These are phyloP conservation scores for Nephila pilipes DNA, from an alignment of 1,140 invertebrate species.

Conservation along the genomic window DNA sequence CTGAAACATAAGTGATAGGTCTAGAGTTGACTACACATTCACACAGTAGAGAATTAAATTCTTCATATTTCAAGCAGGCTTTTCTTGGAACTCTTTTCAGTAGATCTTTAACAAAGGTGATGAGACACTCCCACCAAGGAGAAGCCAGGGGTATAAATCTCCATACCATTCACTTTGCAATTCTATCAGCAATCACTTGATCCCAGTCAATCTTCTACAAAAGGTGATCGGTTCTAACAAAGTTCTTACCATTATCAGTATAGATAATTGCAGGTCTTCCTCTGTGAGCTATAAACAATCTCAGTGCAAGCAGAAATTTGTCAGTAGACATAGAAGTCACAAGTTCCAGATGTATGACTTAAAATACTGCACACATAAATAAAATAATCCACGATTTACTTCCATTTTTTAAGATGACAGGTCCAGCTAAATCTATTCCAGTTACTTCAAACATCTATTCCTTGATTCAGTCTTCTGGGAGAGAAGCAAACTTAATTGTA, in stretches of 20 bases:
- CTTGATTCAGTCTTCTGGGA: too few species aligned
- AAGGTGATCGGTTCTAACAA: too few species aligned
- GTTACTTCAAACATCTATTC: slow-evolving; percentile 79
- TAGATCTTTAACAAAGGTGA: not conserved
- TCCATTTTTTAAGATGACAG: too few species aligned
- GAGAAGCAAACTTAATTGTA: not conserved
- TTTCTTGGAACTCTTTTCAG: too few species aligned
- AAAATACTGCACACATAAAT: slow-evolving; percentile 78
- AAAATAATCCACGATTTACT: slow-evolving; percentile 55
- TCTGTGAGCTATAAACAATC: too few species aligned
- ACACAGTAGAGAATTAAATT: too few species aligned
- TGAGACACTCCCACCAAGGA: slow-evolving; percentile 45
- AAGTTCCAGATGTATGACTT: slow-evolving; percentile 81
- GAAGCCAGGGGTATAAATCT: not conserved
- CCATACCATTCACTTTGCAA: not conserved
- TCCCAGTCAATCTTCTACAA: too few species aligned
- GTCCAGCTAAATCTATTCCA: slow-evolving; percentile 80
- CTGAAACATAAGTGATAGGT: slow-evolving; percentile 44
- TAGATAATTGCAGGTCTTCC: too few species aligned
- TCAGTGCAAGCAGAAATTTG: too few species aligned
- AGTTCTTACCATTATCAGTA: too few species aligned
- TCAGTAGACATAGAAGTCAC: too few species aligned
- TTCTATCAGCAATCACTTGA: not conserved
- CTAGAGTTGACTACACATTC: slow-evolving; percentile 51
- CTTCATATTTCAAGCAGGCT: too few species aligned